Percentiles rank a stretch among this genome's conserved stretches.
phyloP scores from a whole-genome alignment of 2,888 invertebrate species.

The Nycteola revayana region DNA sequence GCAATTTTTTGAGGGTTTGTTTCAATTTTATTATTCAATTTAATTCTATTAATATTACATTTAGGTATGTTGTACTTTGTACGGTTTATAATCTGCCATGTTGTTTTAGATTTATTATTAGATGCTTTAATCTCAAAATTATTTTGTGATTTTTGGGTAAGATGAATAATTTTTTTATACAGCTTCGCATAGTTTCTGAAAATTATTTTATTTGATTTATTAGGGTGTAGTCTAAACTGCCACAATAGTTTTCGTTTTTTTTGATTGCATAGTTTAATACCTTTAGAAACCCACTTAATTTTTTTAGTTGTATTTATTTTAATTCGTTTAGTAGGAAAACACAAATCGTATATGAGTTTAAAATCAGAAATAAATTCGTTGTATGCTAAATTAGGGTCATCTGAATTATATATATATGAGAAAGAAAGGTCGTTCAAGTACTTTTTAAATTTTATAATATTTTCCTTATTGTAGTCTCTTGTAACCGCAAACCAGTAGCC shows the following conservation, averaged over 20 bases:
- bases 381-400: neutral
- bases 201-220: conserved; percentile 1
- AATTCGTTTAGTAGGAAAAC: conserved; percentile 1
- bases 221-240: conserved; percentile 1
- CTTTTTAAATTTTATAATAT: conserved; percentile 1
- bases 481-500: neutral
- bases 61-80: conserved; percentile 3
- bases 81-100: conserved; percentile 4
- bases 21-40: neutral
- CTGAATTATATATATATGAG: neutral
- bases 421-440: neutral
- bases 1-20: conserved; percentile 4
- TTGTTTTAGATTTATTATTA: conserved; percentile 4
- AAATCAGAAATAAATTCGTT: neutral
- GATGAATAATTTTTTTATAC: conserved; percentile 1
- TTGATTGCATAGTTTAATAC: conserved; percentile 1
- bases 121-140: conserved; percentile 1
- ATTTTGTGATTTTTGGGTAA: conserved; percentile 5
- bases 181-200: neutral
- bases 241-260: conserved; percentile 3
- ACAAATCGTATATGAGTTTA: conserved; percentile 1
- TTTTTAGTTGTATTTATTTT: neutral
- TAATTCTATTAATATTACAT: conserved; percentile 1
- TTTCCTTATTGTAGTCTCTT: conserved; percentile 2
- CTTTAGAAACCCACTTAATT: conserved; percentile 3